Base-by-base conservation (phyloP, 2,797 vertebrate genomes). In the Hoplostethus atlanticus region DNA sequence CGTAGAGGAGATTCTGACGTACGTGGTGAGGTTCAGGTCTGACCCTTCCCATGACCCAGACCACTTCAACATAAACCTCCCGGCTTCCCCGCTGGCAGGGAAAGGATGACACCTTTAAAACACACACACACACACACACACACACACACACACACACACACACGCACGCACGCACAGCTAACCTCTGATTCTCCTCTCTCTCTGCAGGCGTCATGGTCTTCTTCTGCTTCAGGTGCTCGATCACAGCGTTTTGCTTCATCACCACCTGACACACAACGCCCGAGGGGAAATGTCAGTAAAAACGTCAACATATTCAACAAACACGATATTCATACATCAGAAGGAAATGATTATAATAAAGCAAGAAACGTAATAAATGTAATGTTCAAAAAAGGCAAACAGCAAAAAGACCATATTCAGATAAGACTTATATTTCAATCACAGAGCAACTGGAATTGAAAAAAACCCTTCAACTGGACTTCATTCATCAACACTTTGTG, bases 181-280 rank as follows among this genome's bases (percentile, higher is more conserved):
- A 98, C 98, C 98, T 97, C 90, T 99, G 98, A 91, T 99, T 99
- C 89, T 99, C 98, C 84, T 99, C 98, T 76, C 97, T 94, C 85
- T 99, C 98, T 66, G 95, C 94, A 59, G 97, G 97, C 17, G 98
- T 98, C 94, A 99, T 88, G 28, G 96, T 96, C 91, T 98, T 98
- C 94, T 97, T 99, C 93, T 99, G 97, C 87, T 99, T 99, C 88
- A 99, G 93, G 88, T 99, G 97, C 83, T 99, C 98, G 68, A 99
- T 98, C 46, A 94, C 96, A 73, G 98, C 98, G 30, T 98, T 99
- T 91, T 99, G 98, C 84, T 99, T 99, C 96, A 98, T 97, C 85
- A 99, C 96, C 92, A 99, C 97, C 98, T 99, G 88, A 77, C 83
- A 82, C 13, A 54, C 25, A 30, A 47, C 0, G 6, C 2, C 52